Percentiles rank a stretch among this genome's conserved stretches.
phyloP scores from a whole-genome alignment of 1,140 invertebrate species.

The Stegodyphus mimosarum region DNA sequence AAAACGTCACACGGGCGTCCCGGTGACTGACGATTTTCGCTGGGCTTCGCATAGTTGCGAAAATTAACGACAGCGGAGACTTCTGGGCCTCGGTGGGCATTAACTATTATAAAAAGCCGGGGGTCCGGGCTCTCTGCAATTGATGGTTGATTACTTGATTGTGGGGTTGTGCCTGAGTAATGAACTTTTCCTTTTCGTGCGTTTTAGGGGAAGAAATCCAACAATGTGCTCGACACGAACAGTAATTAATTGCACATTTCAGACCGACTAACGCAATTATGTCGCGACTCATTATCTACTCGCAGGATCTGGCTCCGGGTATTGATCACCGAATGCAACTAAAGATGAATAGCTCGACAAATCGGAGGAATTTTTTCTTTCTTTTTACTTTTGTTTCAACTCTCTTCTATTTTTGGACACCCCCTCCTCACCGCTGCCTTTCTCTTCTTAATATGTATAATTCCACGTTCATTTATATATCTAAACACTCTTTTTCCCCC shows the following conservation, averaged over 20 bases:
- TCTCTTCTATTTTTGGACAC: constrained; percentile 28
- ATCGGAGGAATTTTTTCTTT: constrained; percentile 37
- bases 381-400: neutral
- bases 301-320: constrained; percentile 47
- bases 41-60: constrained; percentile 46
- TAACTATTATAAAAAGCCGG: constrained; percentile 54
- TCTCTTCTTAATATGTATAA: constrained; percentile 54
- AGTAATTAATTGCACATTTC: constrained; percentile 61
- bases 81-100: constrained; percentile 8
- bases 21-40: constrained; percentile 52
- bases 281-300: constrained; percentile 60
- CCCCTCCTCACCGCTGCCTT: neutral
- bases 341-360: constrained; percentile 59
- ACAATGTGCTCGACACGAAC: constrained; percentile 58
- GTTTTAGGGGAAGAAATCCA: constrained; percentile 54
- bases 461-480: constrained; percentile 45
- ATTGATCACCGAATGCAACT: constrained; percentile 59
- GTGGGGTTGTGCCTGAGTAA: constrained; percentile 56
- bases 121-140: constrained; percentile 37
- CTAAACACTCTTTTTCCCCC: constrained; percentile 1
- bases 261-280: constrained; percentile 61
- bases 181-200: constrained; percentile 60
- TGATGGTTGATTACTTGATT: constrained; percentile 61
- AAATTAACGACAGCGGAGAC: constrained; percentile 44
- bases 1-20: constrained; percentile 29